These are phyloP conservation scores for Panagrolaimus sp. DNA, from an alignment of 1,140 invertebrate genomes.

Conservation along the genomic window DNA sequence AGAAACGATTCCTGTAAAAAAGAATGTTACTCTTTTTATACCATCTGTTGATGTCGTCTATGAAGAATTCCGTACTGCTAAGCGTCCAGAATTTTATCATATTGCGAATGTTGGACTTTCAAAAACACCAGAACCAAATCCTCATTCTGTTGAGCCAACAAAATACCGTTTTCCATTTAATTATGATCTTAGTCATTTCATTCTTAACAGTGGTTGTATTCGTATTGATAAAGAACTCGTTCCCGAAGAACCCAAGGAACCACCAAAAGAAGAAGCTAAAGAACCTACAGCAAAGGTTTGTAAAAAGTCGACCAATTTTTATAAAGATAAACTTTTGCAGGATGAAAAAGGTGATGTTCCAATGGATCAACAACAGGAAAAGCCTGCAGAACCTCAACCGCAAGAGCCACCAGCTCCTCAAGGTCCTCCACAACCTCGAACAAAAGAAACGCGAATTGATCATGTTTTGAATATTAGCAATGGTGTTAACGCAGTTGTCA, in stretches of 20 bases:
- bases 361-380: background rate
- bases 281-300: background rate
- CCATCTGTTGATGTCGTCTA: constrained; percentile 5
- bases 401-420: background rate
- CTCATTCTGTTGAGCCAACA: constrained; percentile 3
- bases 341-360: background rate
- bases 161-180: background rate
- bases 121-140: background rate
- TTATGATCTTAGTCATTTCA: background rate
- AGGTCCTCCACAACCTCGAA: background rate
- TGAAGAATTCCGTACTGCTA: background rate
- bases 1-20: background rate
- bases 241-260: background rate
- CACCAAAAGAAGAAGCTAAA: background rate
- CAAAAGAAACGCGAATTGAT: background rate
- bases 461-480: background rate
- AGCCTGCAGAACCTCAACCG: background rate
- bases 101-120: background rate
- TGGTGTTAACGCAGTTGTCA: background rate
- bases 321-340: background rate
- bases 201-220: background rate
- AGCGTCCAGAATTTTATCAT: constrained; percentile 5
- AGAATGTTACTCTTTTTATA: constrained; percentile 6
- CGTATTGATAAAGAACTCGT: constrained; percentile 7
- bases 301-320: background rate